Base-by-base conservation (phyloP, 1,140 invertebrate genomes). In the Sipha flava region DNA sequence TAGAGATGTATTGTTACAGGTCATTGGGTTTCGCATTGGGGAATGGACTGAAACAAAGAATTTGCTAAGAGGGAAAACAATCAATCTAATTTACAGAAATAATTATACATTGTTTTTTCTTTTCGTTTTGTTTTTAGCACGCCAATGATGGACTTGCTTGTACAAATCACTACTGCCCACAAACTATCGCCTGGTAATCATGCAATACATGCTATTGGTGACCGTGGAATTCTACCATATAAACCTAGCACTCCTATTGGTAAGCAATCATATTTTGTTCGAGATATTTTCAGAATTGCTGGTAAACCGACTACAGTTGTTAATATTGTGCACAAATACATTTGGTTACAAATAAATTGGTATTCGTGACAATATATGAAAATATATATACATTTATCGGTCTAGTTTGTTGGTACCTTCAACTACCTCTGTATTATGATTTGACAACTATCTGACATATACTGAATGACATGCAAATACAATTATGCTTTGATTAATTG, bases 191-290 rank as follows among this genome's bases (percentile, higher is more conserved):
- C 92, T 12, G 90, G 90, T 52, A 90, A 88, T 82, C 90, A 93
- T 85, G 88, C 90, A n/a, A 86, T 93, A n/a, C 89, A 91, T 84
- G 88, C 90, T 3, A 86, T 90, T 66, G 90, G 90, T 49, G 88
- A 90, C 86, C 80, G 89, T 75, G 89, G 89, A 81, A 85, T 89
- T 82, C 84, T 92, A 82, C 89, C 90, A 52, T 93, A 91, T 88
- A 92, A 92, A 84, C 91, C 93, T 4, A 93, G 91, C 84, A 93
- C 93, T 66, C 91, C 92, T n/a, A 91, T 94, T 70, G 92, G 91
- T 84, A 72, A 81, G 79, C 68, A 26, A 37, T 26, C 59, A 23
- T 81, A n/a, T n/a, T n/a, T n/a, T n/a, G n/a, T n/a, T n/a, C n/a
- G n/a, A n/a, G n/a, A n/a, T n/a, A n/a, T n/a, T n/a, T n/a, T n/a